phyloP scores from a whole-genome alignment of 2,113 vertebrate species.

The Bufo gargarizans region DNA sequence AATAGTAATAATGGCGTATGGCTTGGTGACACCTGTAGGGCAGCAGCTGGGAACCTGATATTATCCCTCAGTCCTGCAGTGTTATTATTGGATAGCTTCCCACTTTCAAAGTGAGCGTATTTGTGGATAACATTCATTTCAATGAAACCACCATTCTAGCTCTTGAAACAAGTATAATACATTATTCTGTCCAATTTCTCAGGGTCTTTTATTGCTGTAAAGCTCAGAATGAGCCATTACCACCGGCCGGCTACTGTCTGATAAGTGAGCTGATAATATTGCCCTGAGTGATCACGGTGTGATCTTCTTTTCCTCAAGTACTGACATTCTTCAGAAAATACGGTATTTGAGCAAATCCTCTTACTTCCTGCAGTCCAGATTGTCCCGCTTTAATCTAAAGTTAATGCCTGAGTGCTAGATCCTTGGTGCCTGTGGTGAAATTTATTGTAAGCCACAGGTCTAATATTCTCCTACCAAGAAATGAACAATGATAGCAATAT shows the following conservation, averaged over 20 bases:
- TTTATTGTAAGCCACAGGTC: constrained; percentile 36
- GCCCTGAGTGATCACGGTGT: not conserved
- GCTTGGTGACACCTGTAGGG: no score
- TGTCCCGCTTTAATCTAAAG: constrained; percentile 36
- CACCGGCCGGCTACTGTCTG: not conserved
- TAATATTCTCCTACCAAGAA: constrained; percentile 31
- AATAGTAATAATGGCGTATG: no score
- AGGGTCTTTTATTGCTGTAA: not conserved
- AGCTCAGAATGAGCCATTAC: not conserved
- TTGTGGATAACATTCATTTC: not conserved
- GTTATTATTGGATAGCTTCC: not conserved
- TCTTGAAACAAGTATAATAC: not conserved
- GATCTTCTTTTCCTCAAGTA: not conserved
- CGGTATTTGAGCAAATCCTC: constrained; percentile 37
- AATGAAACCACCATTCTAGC: not conserved
- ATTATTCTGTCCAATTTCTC: not conserved
- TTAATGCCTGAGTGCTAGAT: constrained; percentile 40
- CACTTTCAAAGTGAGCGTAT: not conserved
- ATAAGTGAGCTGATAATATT: not conserved
- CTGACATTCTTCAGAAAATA: constrained; percentile 6
- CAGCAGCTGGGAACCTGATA: not conserved
- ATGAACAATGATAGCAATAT: constrained; percentile 31
- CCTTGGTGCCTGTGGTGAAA: constrained; percentile 47
- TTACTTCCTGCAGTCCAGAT: constrained; percentile 32
- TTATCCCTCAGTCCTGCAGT: not conserved